Evolutionary conservation across 2,797 vertebrate genomes (phyloP), one percentile per base, ranked within the genome.

Genomic region (Falco rusticolus): DNA sequence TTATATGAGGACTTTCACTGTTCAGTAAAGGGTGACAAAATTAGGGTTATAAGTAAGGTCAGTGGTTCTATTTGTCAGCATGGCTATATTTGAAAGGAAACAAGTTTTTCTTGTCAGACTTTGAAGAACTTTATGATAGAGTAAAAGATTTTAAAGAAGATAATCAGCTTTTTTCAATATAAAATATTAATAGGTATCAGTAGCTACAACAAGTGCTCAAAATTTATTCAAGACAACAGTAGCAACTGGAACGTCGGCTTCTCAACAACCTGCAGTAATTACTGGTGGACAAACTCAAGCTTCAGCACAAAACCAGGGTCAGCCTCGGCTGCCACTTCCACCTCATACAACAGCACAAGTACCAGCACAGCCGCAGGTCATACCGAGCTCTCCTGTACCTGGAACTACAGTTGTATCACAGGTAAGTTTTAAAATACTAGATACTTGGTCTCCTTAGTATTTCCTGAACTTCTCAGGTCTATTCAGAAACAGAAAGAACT

Each of bases 321-420:
- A 91, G 90, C 98, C 98, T 47, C 98, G 72, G 56, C 85, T 96
- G 60, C 95, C 95, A 0, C 86, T 93, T 7, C 91, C 98, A 86
- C 97, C 98, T 96, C 95, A 94, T 47, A 94, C 94, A 1, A 80
- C 96, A 41, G 93, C 94, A 3, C 95, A 74, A 68, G 92, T 96
- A 70, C 96, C 87, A 93, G 96, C 96, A 7, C 97, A 98, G 96
- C 56, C 83, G 95, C 54, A 97, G 57, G 95, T 96, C 79, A 90
- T 97, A 17, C 90, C 98, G 14, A 96, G 97, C 82, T 94, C 98
- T 5, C 96, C 98, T 33, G 97, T 98, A 56, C 66, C 96, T 41
- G 98, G 98, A 95, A 98, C 87, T 34, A 97, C 98, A 6, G 94
- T 98, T 53, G 97, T 99, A 68, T 98, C 98, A 17, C 98, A 99